Percentiles rank a stretch among this genome's conserved stretches.
Conservation (phyloP, 1,140 invertebrate genomes). For the Goniozus legneri region DNA sequence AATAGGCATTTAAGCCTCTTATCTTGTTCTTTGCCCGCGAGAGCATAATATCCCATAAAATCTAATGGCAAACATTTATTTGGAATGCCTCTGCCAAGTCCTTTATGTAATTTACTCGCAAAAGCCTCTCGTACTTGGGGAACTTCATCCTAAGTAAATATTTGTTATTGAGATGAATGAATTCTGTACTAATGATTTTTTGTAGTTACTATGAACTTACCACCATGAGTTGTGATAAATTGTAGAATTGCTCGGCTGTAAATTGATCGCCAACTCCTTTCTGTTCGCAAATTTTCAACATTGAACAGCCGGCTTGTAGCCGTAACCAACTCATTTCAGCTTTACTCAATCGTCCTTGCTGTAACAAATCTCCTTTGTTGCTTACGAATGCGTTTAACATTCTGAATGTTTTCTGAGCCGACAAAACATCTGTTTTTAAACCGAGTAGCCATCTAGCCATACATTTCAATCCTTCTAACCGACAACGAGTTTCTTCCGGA, state of each 20-base stretch:
- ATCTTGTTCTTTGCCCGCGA: conserved; percentile 82
- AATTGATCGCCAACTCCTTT: conserved; percentile 94
- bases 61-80: conserved; percentile 89
- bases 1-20: conserved; percentile 66
- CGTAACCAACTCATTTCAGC: conserved; percentile 92
- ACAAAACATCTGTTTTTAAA: conserved; percentile 81
- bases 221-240: conserved; percentile 85
- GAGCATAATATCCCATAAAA: conserved; percentile 94
- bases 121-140: conserved; percentile 88
- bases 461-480: conserved; percentile 92
- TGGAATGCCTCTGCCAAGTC: conserved; percentile 74
- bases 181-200: background rate
- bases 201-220: conserved; percentile 53
- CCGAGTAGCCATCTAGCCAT: conserved; percentile 95
- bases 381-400: conserved; percentile 87
- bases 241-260: conserved; percentile 91
- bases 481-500: conserved; percentile 87
- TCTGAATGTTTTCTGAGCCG: conserved; percentile 90
- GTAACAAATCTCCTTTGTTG: conserved; percentile 80
- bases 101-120: conserved; percentile 88
- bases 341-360: conserved; percentile 70
- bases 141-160: conserved; percentile 71
- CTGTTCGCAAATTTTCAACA: conserved; percentile 95
- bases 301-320: conserved; percentile 86
- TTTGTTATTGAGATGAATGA: conserved; percentile 5